Evolutionary conservation across 2,797 vertebrate species (phyloP).

Genomic region (Sardinella longiceps): DNA sequence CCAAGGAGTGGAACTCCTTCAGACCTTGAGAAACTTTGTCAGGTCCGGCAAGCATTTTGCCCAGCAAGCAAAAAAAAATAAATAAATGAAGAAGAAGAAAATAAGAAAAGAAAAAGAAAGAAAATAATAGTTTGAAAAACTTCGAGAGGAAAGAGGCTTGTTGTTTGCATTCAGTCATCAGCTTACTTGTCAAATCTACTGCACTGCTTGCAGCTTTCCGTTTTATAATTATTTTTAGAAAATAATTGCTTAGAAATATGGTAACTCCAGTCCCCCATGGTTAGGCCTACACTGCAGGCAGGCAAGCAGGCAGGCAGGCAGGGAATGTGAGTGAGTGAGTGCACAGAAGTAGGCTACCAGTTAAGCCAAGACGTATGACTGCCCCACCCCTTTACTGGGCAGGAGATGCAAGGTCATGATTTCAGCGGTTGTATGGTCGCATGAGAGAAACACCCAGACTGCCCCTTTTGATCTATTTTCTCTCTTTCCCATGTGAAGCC

Average conservation of each 20-base stretch:
- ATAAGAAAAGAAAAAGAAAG: neutral
- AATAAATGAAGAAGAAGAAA: neutral
- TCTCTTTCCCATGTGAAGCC: neutral
- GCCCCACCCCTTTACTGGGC: neutral
- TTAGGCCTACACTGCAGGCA: neutral
- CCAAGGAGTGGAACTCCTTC: neutral
- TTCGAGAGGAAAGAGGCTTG: neutral
- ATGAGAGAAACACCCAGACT: conserved; percentile 35
- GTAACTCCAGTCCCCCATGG: neutral
- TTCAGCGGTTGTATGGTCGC: conserved; percentile 11
- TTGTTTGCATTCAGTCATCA: conserved; percentile 3
- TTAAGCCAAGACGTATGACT: neutral
- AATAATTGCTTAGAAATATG: neutral
- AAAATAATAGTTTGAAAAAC: neutral
- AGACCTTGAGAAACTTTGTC: conserved; percentile 19
- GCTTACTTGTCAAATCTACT: neutral
- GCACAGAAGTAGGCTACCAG: neutral
- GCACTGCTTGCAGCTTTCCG: neutral
- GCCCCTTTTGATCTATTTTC: neutral
- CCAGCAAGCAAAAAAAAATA: neutral
- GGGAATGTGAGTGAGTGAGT: neutral
- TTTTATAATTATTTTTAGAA: neutral
- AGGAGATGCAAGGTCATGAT: conserved; percentile 9
- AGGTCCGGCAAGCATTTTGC: neutral
- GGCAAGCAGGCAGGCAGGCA: no score